Base-by-base conservation (phyloP, 2,888 invertebrate genomes). In the Bombylius major region DNA sequence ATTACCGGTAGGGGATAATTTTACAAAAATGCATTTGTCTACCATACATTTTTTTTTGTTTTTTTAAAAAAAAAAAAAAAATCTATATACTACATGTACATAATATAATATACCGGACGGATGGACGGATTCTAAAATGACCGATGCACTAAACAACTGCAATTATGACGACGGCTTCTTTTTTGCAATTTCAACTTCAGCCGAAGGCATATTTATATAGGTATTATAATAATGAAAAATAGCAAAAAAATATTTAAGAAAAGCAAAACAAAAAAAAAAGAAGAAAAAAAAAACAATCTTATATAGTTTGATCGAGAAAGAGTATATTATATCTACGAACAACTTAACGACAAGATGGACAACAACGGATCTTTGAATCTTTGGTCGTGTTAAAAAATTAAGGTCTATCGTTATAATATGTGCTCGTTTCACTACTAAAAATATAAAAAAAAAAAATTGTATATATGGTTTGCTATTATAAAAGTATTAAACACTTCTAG, bases 131-230 rank as follows among this genome's bases (percentile, higher is more conserved):
- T 47, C 51, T 55, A 51, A 55, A 55, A 51, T 51, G 51, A 47
- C 47, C 55, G 50, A 55, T 55, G 55, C 47, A 55, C 51, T 39
- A 55, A 55, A 55, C 55, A 55, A 55, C 51, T 55, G 51, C 55
- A 55, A 55, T 55, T 55, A 55, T 47, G 47, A 47, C 51, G 47
- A 36, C 48, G 47, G 50, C 51, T 55, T 51, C n/a, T 13, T 50
- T 51, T 51, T 55, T 55, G 32, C 33, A 13, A 45, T 42, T 42
- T 42, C 50, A n/a, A 39, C 23, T 55, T 55, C 55, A 39, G 31
- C 39, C 39, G 55, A 55, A 51, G 51, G 36, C 47, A n/a, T 42
- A 42, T 42, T 11, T 42, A 11, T 42, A 42, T 42, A 42, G 4
- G 11, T 11, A 11, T 42, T 42, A 42, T 4, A 42, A 23, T 23